Percentiles rank a stretch among this genome's conserved stretches.
Conservation (phyloP, 2,888 invertebrate species). For the Hydrotaea cyrtoneurina region DNA sequence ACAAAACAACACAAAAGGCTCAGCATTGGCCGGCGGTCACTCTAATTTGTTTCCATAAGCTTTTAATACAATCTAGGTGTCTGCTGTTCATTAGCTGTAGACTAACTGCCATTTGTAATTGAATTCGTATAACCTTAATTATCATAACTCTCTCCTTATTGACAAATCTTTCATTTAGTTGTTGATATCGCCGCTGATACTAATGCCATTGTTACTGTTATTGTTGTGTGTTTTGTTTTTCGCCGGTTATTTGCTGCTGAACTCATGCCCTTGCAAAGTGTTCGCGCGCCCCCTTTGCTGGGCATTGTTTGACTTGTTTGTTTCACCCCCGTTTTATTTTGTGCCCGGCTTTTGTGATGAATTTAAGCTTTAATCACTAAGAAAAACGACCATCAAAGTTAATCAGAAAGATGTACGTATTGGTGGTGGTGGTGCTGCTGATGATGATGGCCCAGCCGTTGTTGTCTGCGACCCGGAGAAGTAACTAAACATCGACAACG, state of each 20-base stretch:
- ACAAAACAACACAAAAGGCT: too few species aligned
- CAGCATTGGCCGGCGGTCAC: too few species aligned
- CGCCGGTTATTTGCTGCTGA: slow-evolving; percentile 11
- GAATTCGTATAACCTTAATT: too few species aligned
- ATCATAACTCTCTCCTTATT: not conserved
- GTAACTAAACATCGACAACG: not conserved
- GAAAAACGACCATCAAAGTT: slow-evolving; percentile 49
- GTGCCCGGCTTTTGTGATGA: slow-evolving; percentile 5
- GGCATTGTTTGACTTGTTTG: not conserved
- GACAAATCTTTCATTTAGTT: slow-evolving; percentile 4
- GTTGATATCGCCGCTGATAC: slow-evolving; percentile 14
- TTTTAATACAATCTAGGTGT: too few species aligned
- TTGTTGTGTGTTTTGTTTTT: slow-evolving; percentile 8
- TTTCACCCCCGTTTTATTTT: slow-evolving; percentile 12
- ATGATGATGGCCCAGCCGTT: slow-evolving; percentile 19
- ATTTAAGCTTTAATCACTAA: slow-evolving; percentile 59
- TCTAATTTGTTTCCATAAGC: too few species aligned
- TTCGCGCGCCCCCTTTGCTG: too few species aligned
- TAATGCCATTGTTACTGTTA: slow-evolving; percentile 12
- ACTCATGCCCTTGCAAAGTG: not conserved
- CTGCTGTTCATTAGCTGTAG: too few species aligned
- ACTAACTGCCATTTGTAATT: too few species aligned
- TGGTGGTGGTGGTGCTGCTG: not conserved
- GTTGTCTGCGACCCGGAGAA: not conserved
- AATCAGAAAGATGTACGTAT: slow-evolving; percentile 44